Evolutionary conservation across 2,797 vertebrate species (phyloP).

Genomic region (Lacerta agilis): DNA sequence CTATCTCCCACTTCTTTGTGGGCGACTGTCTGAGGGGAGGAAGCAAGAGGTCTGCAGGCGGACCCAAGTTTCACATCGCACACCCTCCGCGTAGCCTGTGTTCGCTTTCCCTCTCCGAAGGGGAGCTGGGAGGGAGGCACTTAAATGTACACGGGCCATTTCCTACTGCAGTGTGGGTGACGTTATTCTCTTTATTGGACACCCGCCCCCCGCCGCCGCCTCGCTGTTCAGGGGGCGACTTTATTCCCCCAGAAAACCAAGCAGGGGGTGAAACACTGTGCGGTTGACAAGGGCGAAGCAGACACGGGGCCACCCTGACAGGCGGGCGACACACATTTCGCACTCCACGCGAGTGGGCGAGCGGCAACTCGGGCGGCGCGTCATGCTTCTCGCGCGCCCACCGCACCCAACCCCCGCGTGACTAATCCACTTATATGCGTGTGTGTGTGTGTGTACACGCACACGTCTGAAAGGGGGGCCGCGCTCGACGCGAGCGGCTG

Average conservation of each 20-base stretch:
- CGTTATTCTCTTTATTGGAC: background rate
- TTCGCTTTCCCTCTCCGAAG: background rate
- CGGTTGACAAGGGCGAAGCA: background rate
- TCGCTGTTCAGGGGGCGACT: background rate
- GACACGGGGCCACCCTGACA: too few relatives aligned
- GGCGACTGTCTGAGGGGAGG: background rate
- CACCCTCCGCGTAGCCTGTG: background rate
- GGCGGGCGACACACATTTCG: background rate
- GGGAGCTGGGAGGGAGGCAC: background rate
- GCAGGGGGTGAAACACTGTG: background rate
- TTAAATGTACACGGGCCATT: background rate
- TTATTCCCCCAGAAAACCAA: background rate
- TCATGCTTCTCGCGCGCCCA: background rate
- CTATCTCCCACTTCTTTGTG: background rate
- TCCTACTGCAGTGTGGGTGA: background rate
- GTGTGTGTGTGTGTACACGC: background rate
- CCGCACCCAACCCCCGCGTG: background rate
- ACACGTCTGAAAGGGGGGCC: background rate
- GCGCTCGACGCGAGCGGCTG: background rate
- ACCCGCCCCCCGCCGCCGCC: background rate
- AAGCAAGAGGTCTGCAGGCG: too few relatives aligned
- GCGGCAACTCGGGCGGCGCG: background rate
- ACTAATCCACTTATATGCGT: background rate
- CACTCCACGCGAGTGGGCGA: background rate
- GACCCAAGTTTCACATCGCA: background rate